Evolutionary conservation across 2,113 vertebrate genomes (phyloP).

Genomic region (Syrrhaptes paradoxus): DNA sequence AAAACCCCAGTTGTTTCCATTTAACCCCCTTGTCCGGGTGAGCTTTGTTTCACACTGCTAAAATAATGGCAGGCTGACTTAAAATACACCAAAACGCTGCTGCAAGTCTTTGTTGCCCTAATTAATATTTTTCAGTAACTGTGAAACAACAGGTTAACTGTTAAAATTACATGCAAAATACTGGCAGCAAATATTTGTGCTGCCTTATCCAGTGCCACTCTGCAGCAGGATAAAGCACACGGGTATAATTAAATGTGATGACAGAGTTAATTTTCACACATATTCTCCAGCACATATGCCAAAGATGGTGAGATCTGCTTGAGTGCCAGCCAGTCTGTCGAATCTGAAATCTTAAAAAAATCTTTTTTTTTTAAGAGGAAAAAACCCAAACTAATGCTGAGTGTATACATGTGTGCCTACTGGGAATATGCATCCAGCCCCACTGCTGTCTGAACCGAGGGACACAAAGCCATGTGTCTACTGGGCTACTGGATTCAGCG

Average conservation of each 20-base stretch:
- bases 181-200: background rate
- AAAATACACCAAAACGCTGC: background rate
- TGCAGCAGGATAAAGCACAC: background rate
- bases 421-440: background rate
- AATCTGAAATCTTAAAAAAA: background rate
- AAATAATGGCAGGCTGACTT: background rate
- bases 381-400: background rate
- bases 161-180: background rate
- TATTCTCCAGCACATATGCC: background rate
- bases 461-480: background rate
- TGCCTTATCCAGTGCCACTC: background rate
- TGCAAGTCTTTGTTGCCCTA: background rate
- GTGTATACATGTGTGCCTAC: background rate
- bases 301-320: fast-evolving
- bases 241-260: conserved; percentile 12
- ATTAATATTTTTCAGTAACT: background rate
- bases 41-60: background rate
- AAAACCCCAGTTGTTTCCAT: background rate
- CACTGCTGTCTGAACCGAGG: background rate
- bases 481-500: background rate
- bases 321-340: background rate
- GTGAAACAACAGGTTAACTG: background rate
- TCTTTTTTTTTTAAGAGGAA: background rate
- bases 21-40: background rate
- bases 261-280: background rate